phyloP scores from a whole-genome alignment of 2,113 vertebrate species.

The Syrmaticus mikado region DNA sequence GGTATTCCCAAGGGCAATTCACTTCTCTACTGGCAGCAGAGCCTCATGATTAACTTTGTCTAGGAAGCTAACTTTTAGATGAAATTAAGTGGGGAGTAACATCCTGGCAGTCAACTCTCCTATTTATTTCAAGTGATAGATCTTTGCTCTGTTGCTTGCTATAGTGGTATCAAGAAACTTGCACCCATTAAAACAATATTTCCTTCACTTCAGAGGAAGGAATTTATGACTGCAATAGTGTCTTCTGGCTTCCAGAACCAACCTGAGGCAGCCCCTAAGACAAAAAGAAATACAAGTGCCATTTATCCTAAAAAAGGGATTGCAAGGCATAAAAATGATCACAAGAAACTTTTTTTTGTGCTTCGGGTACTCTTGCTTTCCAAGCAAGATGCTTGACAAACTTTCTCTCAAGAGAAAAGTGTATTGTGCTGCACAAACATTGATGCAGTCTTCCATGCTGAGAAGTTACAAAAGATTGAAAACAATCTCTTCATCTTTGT shows the following conservation, averaged over 20 bases:
- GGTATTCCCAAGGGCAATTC: neutral
- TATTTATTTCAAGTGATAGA: neutral
- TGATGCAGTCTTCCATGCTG: neutral
- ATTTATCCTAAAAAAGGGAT: neutral
- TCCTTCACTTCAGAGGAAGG: neutral
- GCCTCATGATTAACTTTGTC: neutral
- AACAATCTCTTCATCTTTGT: neutral
- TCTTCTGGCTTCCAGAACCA: neutral
- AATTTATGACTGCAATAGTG: neutral
- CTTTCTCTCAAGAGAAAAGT: neutral
- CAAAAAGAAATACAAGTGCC: neutral
- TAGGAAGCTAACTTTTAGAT: neutral
- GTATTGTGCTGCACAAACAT: neutral
- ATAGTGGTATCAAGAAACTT: neutral
- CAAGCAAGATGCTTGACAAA: neutral
- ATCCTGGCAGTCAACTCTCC: neutral
- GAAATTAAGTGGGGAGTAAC: neutral
- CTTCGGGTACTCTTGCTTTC: neutral
- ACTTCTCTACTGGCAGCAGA: neutral
- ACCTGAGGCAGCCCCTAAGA: neutral
- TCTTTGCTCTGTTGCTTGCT: neutral
- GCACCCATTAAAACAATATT: neutral
- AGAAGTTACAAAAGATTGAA: neutral
- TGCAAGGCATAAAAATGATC: neutral
- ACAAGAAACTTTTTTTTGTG: neutral